Base-by-base conservation (phyloP, 23 tunicate genomes). In the Pegea sp. region DNA sequence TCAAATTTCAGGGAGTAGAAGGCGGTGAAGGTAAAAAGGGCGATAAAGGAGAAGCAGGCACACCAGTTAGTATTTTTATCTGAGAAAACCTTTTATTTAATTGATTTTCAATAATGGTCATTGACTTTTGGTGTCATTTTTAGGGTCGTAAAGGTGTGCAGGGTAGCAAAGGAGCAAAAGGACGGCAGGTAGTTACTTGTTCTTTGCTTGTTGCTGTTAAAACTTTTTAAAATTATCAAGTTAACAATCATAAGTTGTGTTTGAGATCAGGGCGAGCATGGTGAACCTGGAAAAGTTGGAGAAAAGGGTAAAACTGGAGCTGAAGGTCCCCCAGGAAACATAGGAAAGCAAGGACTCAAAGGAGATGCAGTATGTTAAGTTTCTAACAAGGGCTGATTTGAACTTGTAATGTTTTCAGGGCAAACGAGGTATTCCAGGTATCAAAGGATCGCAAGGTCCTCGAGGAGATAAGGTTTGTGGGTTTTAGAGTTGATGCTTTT, bases 11-110 rank as follows among this genome's bases (percentile, higher is more conserved):
- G n/a, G n/a, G n/a, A n/a, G n/a, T n/a, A n/a, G 26, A 16, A 2
- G 64, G 64, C 27, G 26, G 30, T 25, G 42, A 59, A 21, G 64
- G 64, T 38, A 38, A 19, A 59, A 4, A 34, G n/a, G 64, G 64
- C 26, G 52, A 42, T 8, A 59, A 24, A 33, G 64, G 64, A 1
- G 64, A 59, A 33, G 28, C 2, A 2, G 56, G 56, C 26, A 31
- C 26, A 2, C 26, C 28, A 31, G 56, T 52, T 26, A 52, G 28
- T 6, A 52, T 3, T 52, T 6, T 52, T 52, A n/a, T n/a, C n/a
- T n/a, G n/a, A n/a, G n/a, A n/a, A n/a, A n/a, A n/a, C n/a, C n/a
- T n/a, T n/a, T 4, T 3, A 4, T 26, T 24, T 26, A 20, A 2
- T 53, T 18, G 30, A 26, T 28, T 56, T 4, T 21, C 25, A 18